Base-by-base conservation (phyloP, 1,140 invertebrate genomes). In the Tribolium castaneum region DNA sequence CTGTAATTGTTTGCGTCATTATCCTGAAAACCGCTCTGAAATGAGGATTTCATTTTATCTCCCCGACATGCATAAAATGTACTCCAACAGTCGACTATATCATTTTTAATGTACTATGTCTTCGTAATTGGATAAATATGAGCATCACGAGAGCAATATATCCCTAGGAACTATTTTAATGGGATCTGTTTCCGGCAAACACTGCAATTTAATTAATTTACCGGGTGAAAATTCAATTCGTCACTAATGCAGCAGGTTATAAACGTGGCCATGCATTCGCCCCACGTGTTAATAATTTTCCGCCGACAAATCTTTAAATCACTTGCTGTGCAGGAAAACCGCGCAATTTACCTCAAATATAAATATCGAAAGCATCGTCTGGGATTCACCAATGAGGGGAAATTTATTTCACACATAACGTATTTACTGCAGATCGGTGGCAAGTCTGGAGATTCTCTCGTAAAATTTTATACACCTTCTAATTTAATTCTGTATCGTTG, bases 401-500 rank as follows among this genome's bases (percentile, higher is more conserved):
- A 66, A 66, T 66, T 34, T 66, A 66, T 66, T 39, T 66, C 52
- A 14, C 49, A 52, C 45, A 73, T 19, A 13, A 54, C 34, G 45
- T 73, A 73, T 73, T 51, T 73, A 73, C 71, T 73, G 52, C 70
- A 50, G 70, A 54, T 34, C 50, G 19, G 52, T 73, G 34, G 70
- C 49, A 54, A 19, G 52, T 73, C 71, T 73, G 71, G 71, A 54
- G 71, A 73, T 35, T 52, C 45, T 52, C 45, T 52, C 71, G 30
- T 73, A 73, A 73, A 73, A 73, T 73, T 73, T 73, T 73, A 73
- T 73, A 73, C 13, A 54, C 49, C 25, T 72, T 73, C 14, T 54
- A 73, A 52, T 52, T 54, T 52, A 52, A 73, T 73, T 73, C 22
- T 12, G 25, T 51, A 73, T 35, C 52, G 52, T 73, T 30, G 22